These are phyloP conservation scores for Romanogobio albipinnatus DNA, from an alignment of 2,113 vertebrate genomes.

Conservation along the genomic window DNA sequence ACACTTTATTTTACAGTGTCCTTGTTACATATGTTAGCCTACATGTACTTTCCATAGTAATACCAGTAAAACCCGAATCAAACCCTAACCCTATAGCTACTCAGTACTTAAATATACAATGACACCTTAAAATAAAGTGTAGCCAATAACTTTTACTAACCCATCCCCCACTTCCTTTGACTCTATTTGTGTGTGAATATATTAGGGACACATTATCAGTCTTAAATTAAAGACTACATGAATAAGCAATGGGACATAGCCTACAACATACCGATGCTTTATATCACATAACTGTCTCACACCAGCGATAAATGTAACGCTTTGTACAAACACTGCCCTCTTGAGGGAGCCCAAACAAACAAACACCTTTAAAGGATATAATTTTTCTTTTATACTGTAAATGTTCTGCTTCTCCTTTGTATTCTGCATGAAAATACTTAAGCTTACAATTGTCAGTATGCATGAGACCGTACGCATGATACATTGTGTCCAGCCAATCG, in stretches of 20 bases:
- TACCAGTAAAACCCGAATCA: too few relatives aligned
- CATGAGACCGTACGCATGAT: neutral
- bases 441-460: neutral
- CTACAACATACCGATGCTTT: neutral
- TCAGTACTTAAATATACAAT: too few relatives aligned
- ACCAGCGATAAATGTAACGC: constrained; percentile 24
- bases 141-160: neutral
- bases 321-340: constrained; percentile 78
- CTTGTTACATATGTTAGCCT: too few relatives aligned
- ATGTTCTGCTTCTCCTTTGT: neutral
- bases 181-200: neutral
- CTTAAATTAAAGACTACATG: neutral
- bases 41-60: too few relatives aligned
- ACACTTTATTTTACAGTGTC: too few relatives aligned
- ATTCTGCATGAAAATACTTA: neutral
- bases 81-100: too few relatives aligned
- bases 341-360: constrained; percentile 67
- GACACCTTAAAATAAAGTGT: too few relatives aligned
- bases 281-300: neutral
- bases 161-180: neutral
- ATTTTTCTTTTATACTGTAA: neutral
- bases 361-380: constrained; percentile 13
- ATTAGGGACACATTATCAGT: neutral
- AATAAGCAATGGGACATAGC: neutral
- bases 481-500: too few relatives aligned